A percentile compares a stretch with the other conserved stretches of the same genome.
Conservation (phyloP, 2,888 invertebrate species). For the Girardia tigrina region DNA sequence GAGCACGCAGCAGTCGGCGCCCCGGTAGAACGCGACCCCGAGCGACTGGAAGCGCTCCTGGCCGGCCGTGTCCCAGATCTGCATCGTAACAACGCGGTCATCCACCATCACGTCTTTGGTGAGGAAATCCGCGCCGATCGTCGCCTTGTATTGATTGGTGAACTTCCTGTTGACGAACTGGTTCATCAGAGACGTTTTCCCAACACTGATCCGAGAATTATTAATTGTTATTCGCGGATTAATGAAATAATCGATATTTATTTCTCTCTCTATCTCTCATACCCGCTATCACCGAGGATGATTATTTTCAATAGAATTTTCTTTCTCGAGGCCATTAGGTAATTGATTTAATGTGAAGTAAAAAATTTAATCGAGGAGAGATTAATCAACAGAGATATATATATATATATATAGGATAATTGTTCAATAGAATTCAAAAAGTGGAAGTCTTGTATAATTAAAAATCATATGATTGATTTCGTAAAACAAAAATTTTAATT, state of each 20-base stretch:
- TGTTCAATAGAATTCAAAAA: too few species aligned
- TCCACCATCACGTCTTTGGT: constrained; percentile 90
- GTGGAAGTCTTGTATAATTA: constrained; percentile 3
- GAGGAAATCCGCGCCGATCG: constrained; percentile 97
- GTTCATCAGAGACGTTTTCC: constrained; percentile 98
- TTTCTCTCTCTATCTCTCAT: constrained; percentile 39
- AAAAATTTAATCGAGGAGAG: neutral
- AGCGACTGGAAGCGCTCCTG: constrained; percentile 96
- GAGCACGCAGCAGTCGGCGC: constrained; percentile 88
- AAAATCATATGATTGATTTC: neutral
- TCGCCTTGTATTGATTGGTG: constrained; percentile 98
- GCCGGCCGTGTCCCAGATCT: constrained; percentile 98
- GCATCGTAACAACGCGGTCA: constrained; percentile 95
- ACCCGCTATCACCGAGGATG: constrained; percentile 82
- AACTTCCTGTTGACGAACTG: constrained; percentile 99
- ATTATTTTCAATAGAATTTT: constrained; percentile 92
- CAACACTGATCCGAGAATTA: constrained; percentile 67
- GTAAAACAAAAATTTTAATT: neutral
- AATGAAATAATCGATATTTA: too few species aligned
- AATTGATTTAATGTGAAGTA: neutral
- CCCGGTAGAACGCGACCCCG: constrained; percentile 95
- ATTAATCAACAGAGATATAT: neutral
- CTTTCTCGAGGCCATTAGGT: constrained; percentile 54
- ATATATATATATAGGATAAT: neutral
- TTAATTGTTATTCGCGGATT: too few species aligned